phyloP scores from a whole-genome alignment of 92 coral and sea anemone species.

The Umimayanthus kanabou region DNA sequence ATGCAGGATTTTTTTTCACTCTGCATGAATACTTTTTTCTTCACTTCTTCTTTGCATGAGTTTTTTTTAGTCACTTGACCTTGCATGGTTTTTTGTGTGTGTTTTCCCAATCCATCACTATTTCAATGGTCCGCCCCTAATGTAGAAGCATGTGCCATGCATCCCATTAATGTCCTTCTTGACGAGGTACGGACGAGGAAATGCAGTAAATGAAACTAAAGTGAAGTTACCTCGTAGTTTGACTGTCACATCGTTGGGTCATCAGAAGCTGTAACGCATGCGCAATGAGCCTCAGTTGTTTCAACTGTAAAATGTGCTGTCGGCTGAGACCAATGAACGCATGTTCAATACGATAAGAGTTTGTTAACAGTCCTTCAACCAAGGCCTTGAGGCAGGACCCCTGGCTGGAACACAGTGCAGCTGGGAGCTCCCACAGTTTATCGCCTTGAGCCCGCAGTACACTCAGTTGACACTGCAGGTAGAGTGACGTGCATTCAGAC shows the following conservation, averaged over 20 bases:
- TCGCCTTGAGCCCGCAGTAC: constrained; percentile 81
- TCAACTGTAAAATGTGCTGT: constrained; percentile 72
- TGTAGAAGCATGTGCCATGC: no score
- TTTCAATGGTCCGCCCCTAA: no score
- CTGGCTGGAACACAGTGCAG: constrained; percentile 80
- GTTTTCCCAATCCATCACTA: no score
- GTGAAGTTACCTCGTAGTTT: constrained; percentile 43
- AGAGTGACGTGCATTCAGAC: constrained; percentile 81
- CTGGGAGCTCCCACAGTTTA: constrained; percentile 82
- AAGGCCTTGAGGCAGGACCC: constrained; percentile 69
- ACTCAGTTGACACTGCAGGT: constrained; percentile 76
- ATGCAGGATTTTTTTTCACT: no score
- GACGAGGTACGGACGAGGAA: no score
- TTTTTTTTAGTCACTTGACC: no score
- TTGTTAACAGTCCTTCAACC: constrained; percentile 75
- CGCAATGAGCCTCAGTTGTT: constrained; percentile 83
- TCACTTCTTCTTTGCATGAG: no score
- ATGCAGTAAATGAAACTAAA: not conserved
- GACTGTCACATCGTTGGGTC: constrained; percentile 71
- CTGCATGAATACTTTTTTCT: no score
- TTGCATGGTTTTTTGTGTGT: no score
- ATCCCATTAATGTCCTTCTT: no score
- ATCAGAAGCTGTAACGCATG: constrained; percentile 85
- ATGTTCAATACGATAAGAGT: constrained; percentile 85
- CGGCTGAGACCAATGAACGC: constrained; percentile 78